Conservation (phyloP, 2,888 invertebrate species). For the Tholera decimalis region DNA sequence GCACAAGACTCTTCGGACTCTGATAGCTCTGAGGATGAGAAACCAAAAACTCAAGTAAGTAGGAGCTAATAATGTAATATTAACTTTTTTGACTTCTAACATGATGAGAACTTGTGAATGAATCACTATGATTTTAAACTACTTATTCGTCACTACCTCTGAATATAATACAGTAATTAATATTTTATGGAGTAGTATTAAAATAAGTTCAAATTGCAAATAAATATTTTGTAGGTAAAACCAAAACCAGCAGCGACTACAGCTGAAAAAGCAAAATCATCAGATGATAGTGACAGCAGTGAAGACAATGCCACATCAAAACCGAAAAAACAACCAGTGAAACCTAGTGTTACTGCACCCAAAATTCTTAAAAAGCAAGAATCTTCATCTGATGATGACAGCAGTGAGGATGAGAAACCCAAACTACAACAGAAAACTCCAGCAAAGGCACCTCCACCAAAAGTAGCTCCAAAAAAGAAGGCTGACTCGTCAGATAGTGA, state of each 20-base stretch:
- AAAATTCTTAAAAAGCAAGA: constrained; percentile 72
- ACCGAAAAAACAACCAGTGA: constrained; percentile 71
- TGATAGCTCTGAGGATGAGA: constrained; percentile 85
- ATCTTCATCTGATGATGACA: constrained; percentile 76
- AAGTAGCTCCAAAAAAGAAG: constrained; percentile 65
- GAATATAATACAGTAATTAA: constrained; percentile 44
- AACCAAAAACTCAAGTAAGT: constrained; percentile 72
- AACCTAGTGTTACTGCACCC: constrained; percentile 67
- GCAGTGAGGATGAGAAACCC: constrained; percentile 80
- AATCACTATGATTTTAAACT: constrained; percentile 72
- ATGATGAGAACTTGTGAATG: constrained; percentile 78
- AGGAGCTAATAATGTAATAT: neutral
- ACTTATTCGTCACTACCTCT: constrained; percentile 88
- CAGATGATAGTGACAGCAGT: constrained; percentile 74
- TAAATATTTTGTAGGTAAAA: constrained; percentile 47
- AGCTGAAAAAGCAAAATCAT: constrained; percentile 67
- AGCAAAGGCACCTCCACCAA: constrained; percentile 62
- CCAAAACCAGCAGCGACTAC: constrained; percentile 51
- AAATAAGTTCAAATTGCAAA: neutral
- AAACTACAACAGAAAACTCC: constrained; percentile 65
- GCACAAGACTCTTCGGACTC: constrained; percentile 82
- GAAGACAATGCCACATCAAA: constrained; percentile 68
- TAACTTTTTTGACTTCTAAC: constrained; percentile 44
- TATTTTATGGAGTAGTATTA: no score
- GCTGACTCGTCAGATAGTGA: constrained; percentile 66